Percentiles rank a stretch among this genome's conserved stretches.
Conservation (phyloP, 2,888 invertebrate genomes). For the Mamestra brassicae region DNA sequence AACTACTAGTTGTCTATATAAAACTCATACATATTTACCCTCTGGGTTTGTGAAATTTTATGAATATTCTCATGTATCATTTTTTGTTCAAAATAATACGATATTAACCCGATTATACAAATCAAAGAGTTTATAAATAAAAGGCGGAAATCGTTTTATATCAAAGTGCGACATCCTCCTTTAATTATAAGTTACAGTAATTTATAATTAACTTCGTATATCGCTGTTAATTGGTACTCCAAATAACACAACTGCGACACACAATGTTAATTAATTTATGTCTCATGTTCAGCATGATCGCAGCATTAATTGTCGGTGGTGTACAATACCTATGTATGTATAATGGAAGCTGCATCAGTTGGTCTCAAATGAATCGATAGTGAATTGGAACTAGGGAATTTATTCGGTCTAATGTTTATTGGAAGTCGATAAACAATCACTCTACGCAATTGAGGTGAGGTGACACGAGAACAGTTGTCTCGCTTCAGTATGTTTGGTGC, state of each 20-base stretch:
- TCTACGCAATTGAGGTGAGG: not conserved
- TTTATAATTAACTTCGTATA: constrained; percentile 16
- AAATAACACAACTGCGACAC: constrained; percentile 25
- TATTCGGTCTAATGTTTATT: not conserved
- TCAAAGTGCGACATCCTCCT: not conserved
- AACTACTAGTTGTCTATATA: constrained; percentile 9
- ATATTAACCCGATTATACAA: not conserved
- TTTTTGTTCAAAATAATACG: not conserved
- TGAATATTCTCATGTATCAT: not conserved
- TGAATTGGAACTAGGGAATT: constrained; percentile 5
- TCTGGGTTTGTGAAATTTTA: not conserved
- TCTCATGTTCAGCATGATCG: constrained; percentile 26
- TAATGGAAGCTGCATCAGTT: constrained; percentile 2
- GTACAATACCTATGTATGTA: not conserved
- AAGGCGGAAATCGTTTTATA: not conserved
- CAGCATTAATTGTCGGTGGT: constrained; percentile 12
- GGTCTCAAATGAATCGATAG: not conserved
- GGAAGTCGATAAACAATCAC: constrained; percentile 4
- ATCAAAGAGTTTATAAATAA: not conserved
- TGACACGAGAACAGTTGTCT: not conserved
- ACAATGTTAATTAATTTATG: constrained; percentile 42
- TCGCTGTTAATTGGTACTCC: constrained; percentile 23
- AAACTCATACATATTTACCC: not conserved
- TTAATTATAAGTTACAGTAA: constrained; percentile 7
- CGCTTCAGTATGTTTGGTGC: not conserved